These are phyloP conservation scores for Eupleurogrammus muticus DNA, from an alignment of 2,797 vertebrate species.

Conservation along the genomic window DNA sequence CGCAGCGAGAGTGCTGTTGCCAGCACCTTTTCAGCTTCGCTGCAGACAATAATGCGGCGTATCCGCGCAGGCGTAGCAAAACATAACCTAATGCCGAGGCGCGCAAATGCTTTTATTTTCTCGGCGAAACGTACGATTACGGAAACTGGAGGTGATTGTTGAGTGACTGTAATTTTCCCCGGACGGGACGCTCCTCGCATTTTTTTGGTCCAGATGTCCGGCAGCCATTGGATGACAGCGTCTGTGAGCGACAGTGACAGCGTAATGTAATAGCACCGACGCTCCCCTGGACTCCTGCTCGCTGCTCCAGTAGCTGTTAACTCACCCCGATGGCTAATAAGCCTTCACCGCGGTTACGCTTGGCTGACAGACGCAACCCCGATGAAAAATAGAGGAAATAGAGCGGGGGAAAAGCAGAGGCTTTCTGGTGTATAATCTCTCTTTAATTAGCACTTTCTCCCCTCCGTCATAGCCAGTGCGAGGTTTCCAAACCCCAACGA, in stretches of 20 bases:
- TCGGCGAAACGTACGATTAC: slow-evolving; percentile 37
- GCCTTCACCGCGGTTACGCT: slow-evolving; percentile 77
- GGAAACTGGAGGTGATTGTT: slow-evolving; percentile 25
- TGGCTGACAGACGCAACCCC: slow-evolving; percentile 70
- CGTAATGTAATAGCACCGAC: slow-evolving; percentile 73
- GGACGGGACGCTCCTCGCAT: slow-evolving; percentile 48
- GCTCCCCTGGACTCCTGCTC: slow-evolving; percentile 72
- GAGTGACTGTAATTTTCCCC: slow-evolving; percentile 49
- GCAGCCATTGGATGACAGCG: slow-evolving; percentile 70
- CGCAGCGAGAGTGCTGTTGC: slow-evolving; percentile 43
- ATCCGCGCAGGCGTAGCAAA: slow-evolving; percentile 36
- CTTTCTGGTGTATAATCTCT: slow-evolving; percentile 68
- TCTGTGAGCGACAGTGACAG: slow-evolving; percentile 79
- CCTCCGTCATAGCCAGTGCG: slow-evolving; percentile 61
- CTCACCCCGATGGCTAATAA: slow-evolving; percentile 83
- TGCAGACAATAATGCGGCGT: slow-evolving; percentile 42
- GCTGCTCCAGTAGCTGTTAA: slow-evolving; percentile 75
- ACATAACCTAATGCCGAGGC: slow-evolving; percentile 36
- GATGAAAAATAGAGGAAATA: slow-evolving; percentile 70
- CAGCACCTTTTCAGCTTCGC: slow-evolving; percentile 57
- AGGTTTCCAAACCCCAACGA: slow-evolving; percentile 53
- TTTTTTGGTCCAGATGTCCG: slow-evolving; percentile 68
- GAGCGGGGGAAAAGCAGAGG: slow-evolving; percentile 53
- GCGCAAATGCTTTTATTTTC: slow-evolving; percentile 23
- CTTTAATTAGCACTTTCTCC: slow-evolving; percentile 72